Percentiles rank a stretch among this genome's conserved stretches.
phyloP scores from a whole-genome alignment of 2,797 vertebrate species.

The Etheostoma perlongum region DNA sequence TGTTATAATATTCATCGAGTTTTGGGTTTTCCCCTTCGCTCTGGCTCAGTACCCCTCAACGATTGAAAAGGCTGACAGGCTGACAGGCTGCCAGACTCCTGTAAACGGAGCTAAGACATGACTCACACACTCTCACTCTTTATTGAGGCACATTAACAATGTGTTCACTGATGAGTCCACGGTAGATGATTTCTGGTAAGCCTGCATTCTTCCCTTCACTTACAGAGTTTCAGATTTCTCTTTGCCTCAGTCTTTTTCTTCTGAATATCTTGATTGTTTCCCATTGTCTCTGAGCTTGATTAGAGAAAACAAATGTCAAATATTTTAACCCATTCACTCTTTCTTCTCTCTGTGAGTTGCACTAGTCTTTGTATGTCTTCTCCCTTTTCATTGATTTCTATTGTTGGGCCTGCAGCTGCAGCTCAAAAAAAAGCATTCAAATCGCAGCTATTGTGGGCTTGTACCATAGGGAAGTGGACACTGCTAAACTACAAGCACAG shows the following conservation, averaged over 20 bases:
- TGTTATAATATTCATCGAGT: neutral
- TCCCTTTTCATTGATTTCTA: constrained; percentile 65
- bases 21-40: constrained; percentile 28
- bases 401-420: constrained; percentile 77
- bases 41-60: constrained; percentile 28
- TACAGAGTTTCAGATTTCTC: constrained; percentile 29
- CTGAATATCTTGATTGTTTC: constrained; percentile 17
- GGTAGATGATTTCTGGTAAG: constrained; percentile 43
- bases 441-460: constrained; percentile 55
- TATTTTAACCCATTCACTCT: constrained; percentile 54
- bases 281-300: constrained; percentile 23
- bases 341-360: constrained; percentile 37
- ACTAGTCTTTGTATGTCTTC: constrained; percentile 55
- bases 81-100: constrained; percentile 54
- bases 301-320: constrained; percentile 60
- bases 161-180: constrained; percentile 2
- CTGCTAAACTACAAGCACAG: constrained; percentile 25
- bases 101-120: constrained; percentile 49
- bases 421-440: constrained; percentile 47
- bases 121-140: constrained; percentile 38
- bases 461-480: constrained; percentile 63
- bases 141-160: constrained; percentile 10
- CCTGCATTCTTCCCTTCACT: constrained; percentile 42
- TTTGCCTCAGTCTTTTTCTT: constrained; percentile 5
- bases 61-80: constrained; percentile 65